Base-by-base conservation (phyloP, 2,113 vertebrate genomes). In the Vireo altiloquus region DNA sequence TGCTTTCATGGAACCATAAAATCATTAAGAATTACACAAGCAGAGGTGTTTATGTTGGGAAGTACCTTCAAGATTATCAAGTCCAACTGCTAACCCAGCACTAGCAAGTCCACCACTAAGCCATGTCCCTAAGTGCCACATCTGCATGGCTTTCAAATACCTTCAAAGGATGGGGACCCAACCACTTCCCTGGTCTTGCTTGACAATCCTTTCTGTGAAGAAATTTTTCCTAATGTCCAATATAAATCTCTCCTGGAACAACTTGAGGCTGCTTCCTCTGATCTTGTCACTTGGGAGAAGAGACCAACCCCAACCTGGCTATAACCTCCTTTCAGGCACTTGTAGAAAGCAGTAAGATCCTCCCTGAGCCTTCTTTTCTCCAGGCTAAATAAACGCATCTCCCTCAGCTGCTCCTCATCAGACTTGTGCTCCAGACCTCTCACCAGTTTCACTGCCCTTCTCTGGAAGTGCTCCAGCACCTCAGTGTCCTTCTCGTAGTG, bases 321-420 rank as follows among this genome's bases (percentile, higher is more conserved):
- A 23, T n/a, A 30, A 0, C 19, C 42, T 64, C 61, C 25, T 80
- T 75, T 60, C 20, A 59, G 74, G 31, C 54, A 20, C 8, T 9
- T 87, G 23, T 24, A 35, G 31, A 31, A 39, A 54, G 23, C 0
- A 0, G 7, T 47, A 4, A 53, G 49, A 44, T 75, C 44, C 21
- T 47, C 21, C 37, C 24, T 59, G 17, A 72, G 6, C 30, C 22
- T 22, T 10, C 21, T 68, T 60, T 65, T 66, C 39, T 47, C 25
- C 49, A 74, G 19, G 12, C 47, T 52, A 16, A 68, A 56, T 53
- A 79, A 6, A 12, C 42, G 16, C 60, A 56, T 21, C 7, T 65
- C 20, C 23, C 7, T 74, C 56, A 81, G 70, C 59, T 3, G 5
- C 8, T 68, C 8, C 39, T 72, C 47, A 13, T 46, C 19, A 19